A percentile compares a stretch with the other conserved stretches of the same genome.
Evolutionary conservation across 2,888 invertebrate species (phyloP).

Genomic region (Zhuqinia jingwanae): DNA sequence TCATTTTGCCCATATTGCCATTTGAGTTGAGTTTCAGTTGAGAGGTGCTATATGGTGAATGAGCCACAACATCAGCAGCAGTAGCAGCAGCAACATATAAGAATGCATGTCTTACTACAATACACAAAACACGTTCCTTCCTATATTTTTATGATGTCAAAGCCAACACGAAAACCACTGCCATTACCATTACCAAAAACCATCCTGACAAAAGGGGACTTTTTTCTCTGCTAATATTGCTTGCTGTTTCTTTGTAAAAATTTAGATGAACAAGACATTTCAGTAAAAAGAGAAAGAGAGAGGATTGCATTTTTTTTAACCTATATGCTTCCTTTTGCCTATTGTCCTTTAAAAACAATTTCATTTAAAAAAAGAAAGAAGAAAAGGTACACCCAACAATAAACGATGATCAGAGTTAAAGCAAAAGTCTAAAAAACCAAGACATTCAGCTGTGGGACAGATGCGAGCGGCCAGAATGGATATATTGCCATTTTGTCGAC

Average conservation of each 20-base stretch:
- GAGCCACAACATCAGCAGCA: background rate
- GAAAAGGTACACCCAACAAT: background rate
- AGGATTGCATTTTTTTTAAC: constrained; percentile 22
- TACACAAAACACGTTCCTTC: constrained; percentile 19
- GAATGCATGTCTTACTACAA: background rate
- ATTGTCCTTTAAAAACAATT: constrained; percentile 31
- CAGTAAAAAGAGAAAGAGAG: background rate
- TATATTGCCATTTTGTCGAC: background rate
- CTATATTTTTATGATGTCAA: constrained; percentile 48
- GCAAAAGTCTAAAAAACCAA: background rate
- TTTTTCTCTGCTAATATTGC: constrained; percentile 25
- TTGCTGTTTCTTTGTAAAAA: constrained; percentile 25
- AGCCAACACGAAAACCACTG: constrained; percentile 56
- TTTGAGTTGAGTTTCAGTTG: background rate
- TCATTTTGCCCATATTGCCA: constrained; percentile 27
- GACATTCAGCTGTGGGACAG: background rate
- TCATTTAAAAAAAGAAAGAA: background rate
- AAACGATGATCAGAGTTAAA: background rate
- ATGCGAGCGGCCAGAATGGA: background rate
- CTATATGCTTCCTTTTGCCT: background rate
- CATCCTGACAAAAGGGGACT: background rate
- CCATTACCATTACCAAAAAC: constrained; percentile 60
- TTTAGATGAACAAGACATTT: constrained; percentile 17
- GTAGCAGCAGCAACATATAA: background rate
- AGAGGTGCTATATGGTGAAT: background rate